Conservation (phyloP, 2,113 vertebrate species). For the Pangasianodon hypophthalmus region DNA sequence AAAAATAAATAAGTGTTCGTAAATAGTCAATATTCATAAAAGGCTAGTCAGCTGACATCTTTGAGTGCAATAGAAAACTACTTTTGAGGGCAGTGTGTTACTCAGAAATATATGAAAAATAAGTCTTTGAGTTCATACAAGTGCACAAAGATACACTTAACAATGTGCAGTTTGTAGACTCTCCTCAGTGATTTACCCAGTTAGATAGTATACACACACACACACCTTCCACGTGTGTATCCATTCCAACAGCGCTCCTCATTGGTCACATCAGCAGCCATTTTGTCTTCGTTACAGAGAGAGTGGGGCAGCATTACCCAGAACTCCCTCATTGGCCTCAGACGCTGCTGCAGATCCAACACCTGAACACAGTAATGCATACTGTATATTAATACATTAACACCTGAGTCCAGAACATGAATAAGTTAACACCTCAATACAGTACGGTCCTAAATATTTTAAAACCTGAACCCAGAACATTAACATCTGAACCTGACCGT, state of each 20-base stretch:
- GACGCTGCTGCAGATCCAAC: slow-evolving; percentile 80
- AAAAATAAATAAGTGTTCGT: neutral
- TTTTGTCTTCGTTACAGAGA: slow-evolving; percentile 81
- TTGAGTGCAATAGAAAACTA: neutral
- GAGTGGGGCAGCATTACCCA: slow-evolving; percentile 84
- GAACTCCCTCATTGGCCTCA: slow-evolving; percentile 82
- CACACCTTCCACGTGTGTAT: slow-evolving; percentile 71
- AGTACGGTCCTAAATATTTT: neutral
- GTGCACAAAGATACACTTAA: neutral
- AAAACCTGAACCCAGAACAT: neutral
- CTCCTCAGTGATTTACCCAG: neutral
- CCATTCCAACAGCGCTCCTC: slow-evolving; percentile 89
- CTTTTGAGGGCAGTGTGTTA: neutral
- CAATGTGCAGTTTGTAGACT: neutral
- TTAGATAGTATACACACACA: neutral
- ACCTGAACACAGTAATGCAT: slow-evolving; percentile 69
- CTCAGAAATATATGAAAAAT: neutral
- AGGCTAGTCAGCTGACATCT: neutral
- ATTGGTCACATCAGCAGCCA: slow-evolving; percentile 79
- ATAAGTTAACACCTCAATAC: neutral
- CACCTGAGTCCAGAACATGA: neutral
- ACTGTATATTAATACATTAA: neutral
- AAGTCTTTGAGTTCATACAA: neutral
- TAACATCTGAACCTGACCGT: neutral
- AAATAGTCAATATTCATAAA: neutral